Evolutionary conservation across 2,797 vertebrate genomes (phyloP).

Genomic region (Syngnathus rostellatus): DNA sequence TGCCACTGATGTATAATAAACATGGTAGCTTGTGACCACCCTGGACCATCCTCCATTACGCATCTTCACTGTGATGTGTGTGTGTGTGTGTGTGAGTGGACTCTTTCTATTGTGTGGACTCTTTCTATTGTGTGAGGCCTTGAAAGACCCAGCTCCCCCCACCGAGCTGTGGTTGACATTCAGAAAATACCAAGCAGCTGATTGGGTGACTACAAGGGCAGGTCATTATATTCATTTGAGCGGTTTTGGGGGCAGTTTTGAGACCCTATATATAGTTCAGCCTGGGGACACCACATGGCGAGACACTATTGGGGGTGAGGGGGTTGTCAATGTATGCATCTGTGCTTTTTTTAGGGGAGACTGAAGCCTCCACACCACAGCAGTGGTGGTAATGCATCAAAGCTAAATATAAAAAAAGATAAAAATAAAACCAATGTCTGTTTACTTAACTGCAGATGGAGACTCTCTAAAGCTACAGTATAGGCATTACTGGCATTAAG

Average conservation of each 20-base stretch:
- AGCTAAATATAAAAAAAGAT: background rate
- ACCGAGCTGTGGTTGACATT: background rate
- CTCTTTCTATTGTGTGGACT: background rate
- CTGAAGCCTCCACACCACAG: background rate
- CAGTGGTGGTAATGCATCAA: background rate
- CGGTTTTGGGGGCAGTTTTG: background rate
- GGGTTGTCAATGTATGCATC: background rate
- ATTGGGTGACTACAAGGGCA: slow-evolving; percentile 1
- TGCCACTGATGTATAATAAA: background rate
- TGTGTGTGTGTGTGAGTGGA: background rate
- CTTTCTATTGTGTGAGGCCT: background rate
- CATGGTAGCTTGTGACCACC: background rate
- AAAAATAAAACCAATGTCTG: background rate
- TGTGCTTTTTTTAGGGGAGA: background rate
- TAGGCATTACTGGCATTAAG: background rate
- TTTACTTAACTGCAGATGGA: background rate
- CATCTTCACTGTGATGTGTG: background rate
- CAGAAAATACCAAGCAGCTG: background rate
- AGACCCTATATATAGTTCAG: background rate
- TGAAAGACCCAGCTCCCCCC: background rate
- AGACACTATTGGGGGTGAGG: background rate
- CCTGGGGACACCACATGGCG: background rate
- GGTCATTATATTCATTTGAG: background rate
- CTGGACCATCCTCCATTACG: background rate
- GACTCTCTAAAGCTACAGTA: background rate